Evolutionary conservation across 1,140 invertebrate species (phyloP).

Genomic region (Leptinotarsa defecta): DNA sequence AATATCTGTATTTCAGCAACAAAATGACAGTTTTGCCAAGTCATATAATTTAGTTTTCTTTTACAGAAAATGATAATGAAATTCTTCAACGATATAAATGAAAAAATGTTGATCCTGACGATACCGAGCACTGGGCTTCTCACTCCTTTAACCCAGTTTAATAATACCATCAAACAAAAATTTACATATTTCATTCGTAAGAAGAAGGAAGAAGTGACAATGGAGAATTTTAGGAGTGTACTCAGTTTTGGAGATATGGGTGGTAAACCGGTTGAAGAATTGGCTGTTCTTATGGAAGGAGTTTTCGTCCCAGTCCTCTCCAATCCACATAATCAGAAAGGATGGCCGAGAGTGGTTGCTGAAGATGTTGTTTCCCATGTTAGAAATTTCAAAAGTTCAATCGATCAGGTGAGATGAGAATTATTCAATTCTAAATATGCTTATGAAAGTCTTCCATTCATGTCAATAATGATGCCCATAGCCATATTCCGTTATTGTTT

Average conservation of each 20-base stretch:
- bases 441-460: too few relatives aligned
- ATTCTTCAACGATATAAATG: conserved; percentile 66
- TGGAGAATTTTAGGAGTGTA: conserved; percentile 63
- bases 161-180: conserved; percentile 59
- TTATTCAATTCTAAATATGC: too few relatives aligned
- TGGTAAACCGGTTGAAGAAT: conserved; percentile 76
- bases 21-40: too few relatives aligned
- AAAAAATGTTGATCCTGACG: conserved; percentile 62
- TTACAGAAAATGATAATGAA: conserved; percentile 63
- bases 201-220: conserved; percentile 59
- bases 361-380: conserved; percentile 77
- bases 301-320: conserved; percentile 74
- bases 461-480: too few relatives aligned
- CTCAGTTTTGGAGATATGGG: conserved; percentile 82
- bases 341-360: conserved; percentile 76
- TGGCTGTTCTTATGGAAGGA: conserved; percentile 78
- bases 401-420: conserved; percentile 67
- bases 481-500: too few relatives aligned
- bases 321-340: conserved; percentile 70
- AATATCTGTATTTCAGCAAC: too few relatives aligned
- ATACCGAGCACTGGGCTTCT: conserved; percentile 58
- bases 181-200: conserved; percentile 72
- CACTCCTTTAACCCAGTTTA: conserved; percentile 54
- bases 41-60: conserved; percentile 24
- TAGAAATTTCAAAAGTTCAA: conserved; percentile 72